Evolutionary conservation across 2,113 vertebrate species (phyloP).

Genomic region (Atherinomorus stipes): DNA sequence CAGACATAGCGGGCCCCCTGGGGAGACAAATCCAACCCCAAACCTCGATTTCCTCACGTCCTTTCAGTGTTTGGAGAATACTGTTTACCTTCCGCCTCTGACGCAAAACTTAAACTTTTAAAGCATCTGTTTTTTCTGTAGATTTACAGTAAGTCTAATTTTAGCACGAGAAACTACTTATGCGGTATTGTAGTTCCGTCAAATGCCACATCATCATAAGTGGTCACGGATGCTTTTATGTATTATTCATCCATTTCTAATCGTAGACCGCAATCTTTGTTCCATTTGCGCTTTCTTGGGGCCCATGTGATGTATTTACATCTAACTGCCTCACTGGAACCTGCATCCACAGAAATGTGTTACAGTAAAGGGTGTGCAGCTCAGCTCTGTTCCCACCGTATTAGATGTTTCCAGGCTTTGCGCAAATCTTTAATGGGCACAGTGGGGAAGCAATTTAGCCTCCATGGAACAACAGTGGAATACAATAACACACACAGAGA

Average conservation of each 20-base stretch:
- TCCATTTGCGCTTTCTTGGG: not conserved
- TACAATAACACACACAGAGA: not conserved
- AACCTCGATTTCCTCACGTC: not conserved
- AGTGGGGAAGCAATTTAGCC: conserved; percentile 35
- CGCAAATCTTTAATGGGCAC: conserved; percentile 33
- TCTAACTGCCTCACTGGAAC: not conserved
- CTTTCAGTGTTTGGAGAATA: not conserved
- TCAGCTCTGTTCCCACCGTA: conserved; percentile 25
- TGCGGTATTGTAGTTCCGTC: not conserved
- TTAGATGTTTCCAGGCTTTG: conserved; percentile 35
- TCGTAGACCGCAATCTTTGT: not conserved
- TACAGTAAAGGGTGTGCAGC: conserved; percentile 9
- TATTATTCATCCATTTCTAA: not conserved
- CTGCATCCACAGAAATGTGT: not conserved
- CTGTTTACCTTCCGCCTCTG: not conserved
- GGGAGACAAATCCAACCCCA: not conserved
- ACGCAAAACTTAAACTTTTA: not conserved
- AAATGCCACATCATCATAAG: not conserved
- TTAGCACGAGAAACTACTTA: not conserved
- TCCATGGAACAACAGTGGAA: not conserved
- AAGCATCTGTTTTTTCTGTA: not conserved
- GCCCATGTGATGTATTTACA: not conserved
- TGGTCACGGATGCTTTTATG: not conserved
- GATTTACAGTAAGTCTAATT: not conserved
- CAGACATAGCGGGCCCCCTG: not conserved